phyloP scores from a whole-genome alignment of 2,888 invertebrate species.

The Parascotia fuliginaria region DNA sequence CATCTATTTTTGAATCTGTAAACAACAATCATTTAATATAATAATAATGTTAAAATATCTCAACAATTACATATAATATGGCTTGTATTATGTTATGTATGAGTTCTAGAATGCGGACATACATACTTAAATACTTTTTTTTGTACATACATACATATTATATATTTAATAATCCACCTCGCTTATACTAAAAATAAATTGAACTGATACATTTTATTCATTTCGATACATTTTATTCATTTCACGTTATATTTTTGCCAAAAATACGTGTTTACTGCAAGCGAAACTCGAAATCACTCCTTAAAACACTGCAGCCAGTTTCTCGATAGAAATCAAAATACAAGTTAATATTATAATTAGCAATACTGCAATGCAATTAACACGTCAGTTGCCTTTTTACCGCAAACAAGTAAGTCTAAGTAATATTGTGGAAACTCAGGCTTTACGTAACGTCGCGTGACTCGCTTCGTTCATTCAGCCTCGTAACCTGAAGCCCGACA shows the following conservation, averaged over 20 bases:
- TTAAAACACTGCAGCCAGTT: constrained; percentile 52
- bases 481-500: constrained; percentile 36
- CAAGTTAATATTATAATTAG: constrained; percentile 67
- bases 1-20: no score
- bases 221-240: not conserved
- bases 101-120: no score
- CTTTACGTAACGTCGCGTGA: constrained; percentile 80
- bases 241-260: no score
- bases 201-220: constrained; percentile 10
- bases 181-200: constrained; percentile 17
- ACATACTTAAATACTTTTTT: no score
- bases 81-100: no score
- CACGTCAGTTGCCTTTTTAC: constrained; percentile 72
- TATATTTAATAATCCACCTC: no score
- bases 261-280: constrained; percentile 26
- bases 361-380: constrained; percentile 76
- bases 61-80: no score
- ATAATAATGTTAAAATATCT: no score
- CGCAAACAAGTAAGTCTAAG: constrained; percentile 71
- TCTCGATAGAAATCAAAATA: constrained; percentile 60
- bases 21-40: no score
- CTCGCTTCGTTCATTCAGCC: constrained; percentile 71
- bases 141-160: no score
- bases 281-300: constrained; percentile 44
- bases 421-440: constrained; percentile 65